Conservation (phyloP, 2,888 invertebrate genomes). For the Mellilla xanthometata region DNA sequence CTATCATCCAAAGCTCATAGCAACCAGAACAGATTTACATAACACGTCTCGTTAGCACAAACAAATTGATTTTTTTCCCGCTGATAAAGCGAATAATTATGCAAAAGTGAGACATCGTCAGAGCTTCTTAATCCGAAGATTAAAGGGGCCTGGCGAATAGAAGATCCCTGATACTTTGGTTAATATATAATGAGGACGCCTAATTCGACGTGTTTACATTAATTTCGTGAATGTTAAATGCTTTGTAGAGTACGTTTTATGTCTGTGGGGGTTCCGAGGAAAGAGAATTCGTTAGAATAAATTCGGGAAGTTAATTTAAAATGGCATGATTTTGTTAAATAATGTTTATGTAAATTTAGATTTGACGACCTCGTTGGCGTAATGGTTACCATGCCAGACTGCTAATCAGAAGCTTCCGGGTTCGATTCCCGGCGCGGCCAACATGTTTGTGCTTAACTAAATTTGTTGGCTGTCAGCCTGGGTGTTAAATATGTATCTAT, state of each 20-base stretch:
- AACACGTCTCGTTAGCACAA: slow-evolving; percentile 33
- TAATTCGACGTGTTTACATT: slow-evolving; percentile 71
- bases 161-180: slow-evolving; percentile 60
- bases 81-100: slow-evolving; percentile 71
- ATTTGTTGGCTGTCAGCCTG: too few species aligned
- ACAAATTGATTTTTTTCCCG: slow-evolving; percentile 64
- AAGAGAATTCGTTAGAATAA: slow-evolving; percentile 5
- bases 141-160: slow-evolving; percentile 69
- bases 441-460: too few species aligned
- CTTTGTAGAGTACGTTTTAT: slow-evolving; percentile 22
- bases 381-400: too few species aligned
- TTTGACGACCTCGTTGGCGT: too few species aligned
- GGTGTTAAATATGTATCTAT: too few species aligned
- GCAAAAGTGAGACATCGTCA: slow-evolving; percentile 64
- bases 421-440: too few species aligned
- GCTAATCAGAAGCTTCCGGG: too few species aligned
- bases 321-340: slow-evolving; percentile 16
- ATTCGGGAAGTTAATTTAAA: slow-evolving; percentile 23
- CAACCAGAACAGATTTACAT: slow-evolving; percentile 27
- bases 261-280: slow-evolving; percentile 19
- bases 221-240: slow-evolving; percentile 63
- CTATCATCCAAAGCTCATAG: neutral
- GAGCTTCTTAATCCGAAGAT: slow-evolving; percentile 66
- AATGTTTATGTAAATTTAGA: neutral
- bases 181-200: slow-evolving; percentile 75